These are phyloP conservation scores for Papilio elwesi DNA, from an alignment of 2,888 invertebrate genomes.

Conservation along the genomic window DNA sequence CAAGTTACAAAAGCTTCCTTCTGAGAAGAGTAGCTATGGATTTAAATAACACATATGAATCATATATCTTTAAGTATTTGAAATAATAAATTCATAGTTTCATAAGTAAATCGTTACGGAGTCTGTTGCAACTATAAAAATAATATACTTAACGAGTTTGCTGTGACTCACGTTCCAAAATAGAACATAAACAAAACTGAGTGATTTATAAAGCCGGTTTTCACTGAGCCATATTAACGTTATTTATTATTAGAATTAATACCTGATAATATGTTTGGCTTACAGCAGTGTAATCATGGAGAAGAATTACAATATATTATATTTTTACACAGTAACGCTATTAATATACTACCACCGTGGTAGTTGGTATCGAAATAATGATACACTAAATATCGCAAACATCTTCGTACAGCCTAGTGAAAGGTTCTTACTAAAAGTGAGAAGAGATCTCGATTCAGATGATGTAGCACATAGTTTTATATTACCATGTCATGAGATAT, in stretches of 20 bases:
- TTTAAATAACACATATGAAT: not conserved
- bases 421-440: too few relatives aligned
- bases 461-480: too few relatives aligned
- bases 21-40: not conserved
- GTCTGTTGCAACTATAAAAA: slow-evolving; percentile 6
- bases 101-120: not conserved
- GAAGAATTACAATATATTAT: not conserved
- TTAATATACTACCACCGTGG: not conserved
- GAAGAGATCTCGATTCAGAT: too few relatives aligned
- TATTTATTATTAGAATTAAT: not conserved
- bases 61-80: slow-evolving; percentile 3
- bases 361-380: not conserved
- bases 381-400: not conserved
- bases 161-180: slow-evolving; percentile 6
- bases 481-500: too few relatives aligned
- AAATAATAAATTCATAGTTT: slow-evolving; percentile 8
- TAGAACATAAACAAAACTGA: slow-evolving; percentile 12
- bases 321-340: not conserved
- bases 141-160: not conserved
- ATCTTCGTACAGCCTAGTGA: not conserved
- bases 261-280: not conserved
- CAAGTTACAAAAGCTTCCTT: not conserved
- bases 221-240: slow-evolving; percentile 2
- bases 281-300: not conserved
- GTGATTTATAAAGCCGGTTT: slow-evolving; percentile 6